Base-by-base conservation (phyloP, 2,113 vertebrate genomes). In the Dolichallabes microphthalmus region DNA sequence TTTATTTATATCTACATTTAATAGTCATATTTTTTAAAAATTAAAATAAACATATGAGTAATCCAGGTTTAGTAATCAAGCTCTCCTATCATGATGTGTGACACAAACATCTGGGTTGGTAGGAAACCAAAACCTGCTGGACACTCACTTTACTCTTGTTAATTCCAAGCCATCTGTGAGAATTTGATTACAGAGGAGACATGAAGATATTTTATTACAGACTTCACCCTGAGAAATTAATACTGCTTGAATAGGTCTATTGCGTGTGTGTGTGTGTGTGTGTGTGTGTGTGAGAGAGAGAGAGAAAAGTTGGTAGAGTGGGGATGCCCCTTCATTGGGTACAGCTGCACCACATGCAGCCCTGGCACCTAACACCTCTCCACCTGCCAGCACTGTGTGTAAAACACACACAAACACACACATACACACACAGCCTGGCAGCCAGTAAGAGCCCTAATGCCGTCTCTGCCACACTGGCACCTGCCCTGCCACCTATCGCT, bases 401-500 rank as follows among this genome's bases (percentile, higher is more conserved):
- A 80, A 69, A 61, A 60, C 87, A 83, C 84, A 84, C 84, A 80
- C 64, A 76, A 22, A 86, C 50, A 86, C 84, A 82, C 60, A 82
- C 55, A 69, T 8, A 81, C 82, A 80, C 75, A 57, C 58, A 10
- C 71, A 74, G 76, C 55, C 79, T 89, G 83, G 73, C 75, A 85
- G 79, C 57, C 80, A 61, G 81, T 83, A 83, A 68, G 78, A 68
- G 45, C 61, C 55, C 71, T 87, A 81, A 83, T 80, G 74, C 87
- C 58, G 15, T 82, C 79, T 84, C 57, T 83, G 86, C 86, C 83
- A 89, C 74, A 73, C 76, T 88, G 89, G 89, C 89, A 90, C 86
- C 81, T 68, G 66, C 86, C 80, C 83, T 88, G 76, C 87, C 83
- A 90, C 85, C 85, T 90, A 88, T 88, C 80, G 84, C 87, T 88